Evolutionary conservation across 2,797 vertebrate species (phyloP).

Genomic region (Enteromius fasciolatus): DNA sequence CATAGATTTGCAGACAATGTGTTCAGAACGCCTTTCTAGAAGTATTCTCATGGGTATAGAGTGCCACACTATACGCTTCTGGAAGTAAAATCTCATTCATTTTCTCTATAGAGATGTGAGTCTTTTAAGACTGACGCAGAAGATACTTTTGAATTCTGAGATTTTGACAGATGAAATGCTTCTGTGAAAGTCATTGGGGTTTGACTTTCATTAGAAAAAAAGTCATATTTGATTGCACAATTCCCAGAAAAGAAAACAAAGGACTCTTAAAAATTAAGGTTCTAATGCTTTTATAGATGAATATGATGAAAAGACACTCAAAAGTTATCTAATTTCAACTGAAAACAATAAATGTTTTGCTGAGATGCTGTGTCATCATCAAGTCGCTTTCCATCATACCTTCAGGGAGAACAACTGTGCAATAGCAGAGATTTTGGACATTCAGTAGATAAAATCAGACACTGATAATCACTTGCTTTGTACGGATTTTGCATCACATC

Average conservation of each 20-base stretch:
- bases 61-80: neutral
- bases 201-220: neutral
- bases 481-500: neutral
- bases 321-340: neutral
- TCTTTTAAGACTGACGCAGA: neutral
- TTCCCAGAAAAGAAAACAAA: neutral
- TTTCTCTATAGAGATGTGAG: neutral
- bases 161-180: neutral
- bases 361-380: neutral
- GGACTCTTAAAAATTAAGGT: neutral
- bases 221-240: too few species aligned
- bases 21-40: conserved; percentile 22
- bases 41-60: conserved; percentile 6
- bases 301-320: neutral
- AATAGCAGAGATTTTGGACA: too few species aligned
- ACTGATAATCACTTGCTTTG: too few species aligned
- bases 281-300: neutral
- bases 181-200: neutral
- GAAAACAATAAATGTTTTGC: neutral
- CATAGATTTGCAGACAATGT: neutral
- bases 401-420: neutral
- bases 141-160: neutral
- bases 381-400: neutral
- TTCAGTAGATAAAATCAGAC: too few species aligned
- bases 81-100: neutral